These are phyloP conservation scores for Apis florea DNA, from an alignment of 1,140 invertebrate genomes.

Conservation along the genomic window DNA sequence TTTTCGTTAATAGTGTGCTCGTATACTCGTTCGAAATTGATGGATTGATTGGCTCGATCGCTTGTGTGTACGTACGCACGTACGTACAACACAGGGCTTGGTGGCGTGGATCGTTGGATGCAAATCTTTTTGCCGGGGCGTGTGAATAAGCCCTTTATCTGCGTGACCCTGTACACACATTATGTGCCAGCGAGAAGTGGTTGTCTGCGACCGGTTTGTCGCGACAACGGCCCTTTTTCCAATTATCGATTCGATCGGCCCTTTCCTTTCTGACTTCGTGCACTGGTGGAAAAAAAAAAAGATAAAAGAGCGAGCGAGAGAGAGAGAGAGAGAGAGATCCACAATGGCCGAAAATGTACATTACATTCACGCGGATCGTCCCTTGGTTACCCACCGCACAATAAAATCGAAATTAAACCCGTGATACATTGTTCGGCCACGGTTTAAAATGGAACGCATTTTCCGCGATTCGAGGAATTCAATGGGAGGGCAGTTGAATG, in stretches of 20 bases:
- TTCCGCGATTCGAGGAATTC: constrained; percentile 23
- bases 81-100: neutral
- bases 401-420: constrained; percentile 39
- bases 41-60: constrained; percentile 8
- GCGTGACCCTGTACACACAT: constrained; percentile 44
- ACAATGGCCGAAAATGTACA: constrained; percentile 47
- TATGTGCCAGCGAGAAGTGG: constrained; percentile 38
- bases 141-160: constrained; percentile 64
- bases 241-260: constrained; percentile 64
- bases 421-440: constrained; percentile 14
- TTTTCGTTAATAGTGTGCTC: neutral
- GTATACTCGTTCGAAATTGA: neutral
- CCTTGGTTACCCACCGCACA: constrained; percentile 17
- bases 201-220: constrained; percentile 43
- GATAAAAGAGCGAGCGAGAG: too few relatives aligned
- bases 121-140: constrained; percentile 46
- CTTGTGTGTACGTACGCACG: too few relatives aligned
- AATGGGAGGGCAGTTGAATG: constrained; percentile 30
- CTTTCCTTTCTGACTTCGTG: constrained; percentile 38
- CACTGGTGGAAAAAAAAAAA: constrained; percentile 7
- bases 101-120: neutral
- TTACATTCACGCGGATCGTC: constrained; percentile 31
- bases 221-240: constrained; percentile 64
- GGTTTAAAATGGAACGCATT: constrained; percentile 7
- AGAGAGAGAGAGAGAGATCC: neutral